phyloP scores from a whole-genome alignment of 2,888 invertebrate species.

The Yponomeuta evonymella region DNA sequence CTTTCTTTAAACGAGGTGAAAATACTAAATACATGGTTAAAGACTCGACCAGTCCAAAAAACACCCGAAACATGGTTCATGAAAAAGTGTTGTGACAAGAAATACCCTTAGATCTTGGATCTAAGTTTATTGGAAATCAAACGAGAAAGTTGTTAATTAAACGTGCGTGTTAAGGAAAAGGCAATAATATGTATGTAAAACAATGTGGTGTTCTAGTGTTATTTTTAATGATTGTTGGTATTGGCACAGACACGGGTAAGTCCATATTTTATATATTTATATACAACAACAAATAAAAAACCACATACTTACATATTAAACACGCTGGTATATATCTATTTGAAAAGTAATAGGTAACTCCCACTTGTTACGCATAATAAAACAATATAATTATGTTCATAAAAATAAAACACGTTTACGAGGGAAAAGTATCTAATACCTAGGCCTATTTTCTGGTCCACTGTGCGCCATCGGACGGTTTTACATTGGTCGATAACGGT shows the following conservation, averaged over 20 bases:
- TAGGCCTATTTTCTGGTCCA: background rate
- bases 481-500: too few species aligned
- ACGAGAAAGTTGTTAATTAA: background rate
- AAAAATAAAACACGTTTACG: background rate
- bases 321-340: background rate
- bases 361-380: background rate
- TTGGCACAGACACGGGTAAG: conserved; percentile 40
- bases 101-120: background rate
- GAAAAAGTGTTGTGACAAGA: background rate
- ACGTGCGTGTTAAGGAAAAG: background rate
- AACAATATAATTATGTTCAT: background rate
- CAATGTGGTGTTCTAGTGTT: conserved; percentile 38
- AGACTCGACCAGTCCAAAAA: background rate
- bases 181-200: conserved; percentile 38
- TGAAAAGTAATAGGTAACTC: background rate
- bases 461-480: background rate
- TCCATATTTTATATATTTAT: conserved; percentile 18
- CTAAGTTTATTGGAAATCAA: background rate
- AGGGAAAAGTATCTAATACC: background rate
- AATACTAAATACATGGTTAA: background rate
- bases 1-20: background rate
- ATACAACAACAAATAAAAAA: background rate
- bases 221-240: conserved; percentile 32
- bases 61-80: background rate
- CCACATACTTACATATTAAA: background rate